Evolutionary conservation across 2,113 vertebrate genomes (phyloP), one percentile per base, ranked within the genome.

Genomic region (Zootoca vivipara): DNA sequence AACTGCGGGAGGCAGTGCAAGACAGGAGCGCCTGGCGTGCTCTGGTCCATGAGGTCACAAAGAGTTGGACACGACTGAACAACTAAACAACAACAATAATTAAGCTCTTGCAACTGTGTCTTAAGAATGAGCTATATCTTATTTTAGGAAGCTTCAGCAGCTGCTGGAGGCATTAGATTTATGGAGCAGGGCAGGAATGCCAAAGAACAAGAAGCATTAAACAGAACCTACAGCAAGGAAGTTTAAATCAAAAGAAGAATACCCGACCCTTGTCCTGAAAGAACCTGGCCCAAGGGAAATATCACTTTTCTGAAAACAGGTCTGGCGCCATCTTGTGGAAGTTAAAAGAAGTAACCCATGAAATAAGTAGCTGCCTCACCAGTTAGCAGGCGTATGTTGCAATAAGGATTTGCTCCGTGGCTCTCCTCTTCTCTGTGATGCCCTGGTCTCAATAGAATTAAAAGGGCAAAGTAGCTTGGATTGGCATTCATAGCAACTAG

Each of bases 251-350:
- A 88, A 90, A 83, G 42, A 33, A 85, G 90, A 88, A 75, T 0
- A 13, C 77, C 86, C 78, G 70, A 77, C 42, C 69, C 35, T 4
- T 93, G 91, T 91, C 95, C 92, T 94, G 85, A 93, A 92, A 95
- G 87, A 86, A 91, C 92, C 92, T 3, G 2, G 33, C 83, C 42
- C 24, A 56, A 24, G 65, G 13, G 26, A 16, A 18, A 10, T 69
- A 5, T 40, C 56, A 9, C 26, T 30, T 67, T 90, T 85, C 88
- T 65, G 0, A 70, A 89, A 89, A 84, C 75, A 95, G 90, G 81
- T 10, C 83, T 22, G 91, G 92, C 95, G 91, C 96, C 97, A 95
- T 93, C 97, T 96, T 86, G 95, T 96, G 96, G 97, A 87, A 65
- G 64, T n/a, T 52, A 64, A 75, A 56, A 89, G 94, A 85, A 92